These are phyloP conservation scores for Oreohelix idahoensis DNA, from an alignment of 1,140 invertebrate genomes.

Conservation along the genomic window DNA sequence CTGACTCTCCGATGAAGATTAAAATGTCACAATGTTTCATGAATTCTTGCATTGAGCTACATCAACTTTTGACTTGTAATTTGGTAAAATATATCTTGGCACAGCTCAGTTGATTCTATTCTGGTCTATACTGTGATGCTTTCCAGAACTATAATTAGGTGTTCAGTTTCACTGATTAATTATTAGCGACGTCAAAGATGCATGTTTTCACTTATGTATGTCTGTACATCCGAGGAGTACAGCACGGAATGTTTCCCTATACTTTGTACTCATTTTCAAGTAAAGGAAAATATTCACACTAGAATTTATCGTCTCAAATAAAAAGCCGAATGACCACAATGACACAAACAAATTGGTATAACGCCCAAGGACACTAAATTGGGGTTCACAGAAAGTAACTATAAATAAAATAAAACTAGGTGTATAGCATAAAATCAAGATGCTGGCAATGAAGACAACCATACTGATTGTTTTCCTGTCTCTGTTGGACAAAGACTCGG, in stretches of 20 bases:
- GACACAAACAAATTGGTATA: not conserved
- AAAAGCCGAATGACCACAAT: not conserved
- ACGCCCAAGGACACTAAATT: not conserved
- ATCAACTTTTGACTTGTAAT: no score
- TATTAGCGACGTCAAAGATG: no score
- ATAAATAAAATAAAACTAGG: not conserved
- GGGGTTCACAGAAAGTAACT: not conserved
- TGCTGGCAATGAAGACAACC: not conserved
- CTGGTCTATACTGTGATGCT: no score
- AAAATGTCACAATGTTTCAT: no score
- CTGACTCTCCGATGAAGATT: no score
- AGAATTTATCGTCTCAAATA: not conserved
- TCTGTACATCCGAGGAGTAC: no score
- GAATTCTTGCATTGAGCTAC: no score
- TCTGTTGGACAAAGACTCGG: not conserved
- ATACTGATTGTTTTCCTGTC: not conserved
- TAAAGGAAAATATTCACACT: not conserved
- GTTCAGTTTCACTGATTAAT: no score
- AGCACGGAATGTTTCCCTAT: conserved; percentile 4
- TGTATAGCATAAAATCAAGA: not conserved
- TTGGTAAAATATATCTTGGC: no score
- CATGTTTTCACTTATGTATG: no score
- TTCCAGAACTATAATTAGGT: no score
- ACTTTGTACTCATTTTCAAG: not conserved
- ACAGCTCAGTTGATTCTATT: no score